Conservation (phyloP, 2,113 vertebrate genomes). For the Hemiscyllium ocellatum region DNA sequence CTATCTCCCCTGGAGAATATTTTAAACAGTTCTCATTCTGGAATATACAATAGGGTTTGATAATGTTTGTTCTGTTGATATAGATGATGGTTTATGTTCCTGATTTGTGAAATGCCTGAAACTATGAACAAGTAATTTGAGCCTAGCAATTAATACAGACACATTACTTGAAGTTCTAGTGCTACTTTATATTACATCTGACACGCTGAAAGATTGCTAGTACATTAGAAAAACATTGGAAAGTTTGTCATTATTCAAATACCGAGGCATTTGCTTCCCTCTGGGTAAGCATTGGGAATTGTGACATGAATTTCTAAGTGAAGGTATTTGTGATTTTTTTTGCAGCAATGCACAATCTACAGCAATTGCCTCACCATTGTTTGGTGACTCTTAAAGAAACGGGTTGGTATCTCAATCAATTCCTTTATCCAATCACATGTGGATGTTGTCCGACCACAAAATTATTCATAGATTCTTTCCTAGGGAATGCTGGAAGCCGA, state of each 20-base stretch:
- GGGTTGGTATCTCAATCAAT: background rate
- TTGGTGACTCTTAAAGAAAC: background rate
- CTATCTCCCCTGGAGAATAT: background rate
- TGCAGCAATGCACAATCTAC: background rate
- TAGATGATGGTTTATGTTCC: background rate
- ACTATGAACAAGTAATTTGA: background rate
- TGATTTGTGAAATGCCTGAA: slow-evolving; percentile 1
- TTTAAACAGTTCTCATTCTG: background rate
- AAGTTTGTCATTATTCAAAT: slow-evolving; percentile 26
- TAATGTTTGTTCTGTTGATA: background rate
- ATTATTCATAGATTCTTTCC: slow-evolving; percentile 1
- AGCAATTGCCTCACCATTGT: background rate
- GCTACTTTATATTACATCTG: background rate
- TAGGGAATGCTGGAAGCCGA: background rate
- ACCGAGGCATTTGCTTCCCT: slow-evolving; percentile 1
- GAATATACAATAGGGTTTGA: background rate
- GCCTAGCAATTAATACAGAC: background rate
- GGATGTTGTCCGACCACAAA: background rate
- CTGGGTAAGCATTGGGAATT: background rate
- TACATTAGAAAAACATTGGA: background rate
- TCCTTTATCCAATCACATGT: background rate
- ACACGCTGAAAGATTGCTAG: background rate
- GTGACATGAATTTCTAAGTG: background rate
- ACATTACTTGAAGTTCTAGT: background rate
- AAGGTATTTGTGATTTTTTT: background rate